These are phyloP conservation scores for Rhegmatorhina hoffmannsi DNA, from an alignment of 2,113 vertebrate species.

Conservation along the genomic window DNA sequence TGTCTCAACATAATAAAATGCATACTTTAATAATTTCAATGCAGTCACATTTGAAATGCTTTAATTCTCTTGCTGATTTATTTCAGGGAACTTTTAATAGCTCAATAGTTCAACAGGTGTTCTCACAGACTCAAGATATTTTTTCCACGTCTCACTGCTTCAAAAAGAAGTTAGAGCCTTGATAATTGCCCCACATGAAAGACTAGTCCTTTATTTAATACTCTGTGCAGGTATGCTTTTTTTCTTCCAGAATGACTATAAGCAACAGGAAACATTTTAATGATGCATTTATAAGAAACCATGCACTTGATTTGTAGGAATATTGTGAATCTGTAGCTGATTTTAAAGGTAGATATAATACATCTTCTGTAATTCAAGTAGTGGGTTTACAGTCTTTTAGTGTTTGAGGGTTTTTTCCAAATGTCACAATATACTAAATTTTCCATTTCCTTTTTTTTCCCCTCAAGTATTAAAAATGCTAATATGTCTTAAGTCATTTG, in stretches of 20 bases:
- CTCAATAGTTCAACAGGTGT: not conserved
- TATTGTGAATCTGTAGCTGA: not conserved
- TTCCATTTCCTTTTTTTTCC: not conserved
- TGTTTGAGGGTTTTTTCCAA: rapidly evolving
- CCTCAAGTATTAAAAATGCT: not conserved
- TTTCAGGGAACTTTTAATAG: not conserved
- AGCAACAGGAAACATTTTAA: conserved; percentile 29
- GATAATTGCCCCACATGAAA: not conserved
- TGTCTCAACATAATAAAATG: not conserved
- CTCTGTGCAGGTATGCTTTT: not conserved
- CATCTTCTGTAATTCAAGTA: not conserved
- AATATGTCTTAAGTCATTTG: not conserved
- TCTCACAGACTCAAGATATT: not conserved
- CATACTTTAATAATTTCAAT: not conserved
- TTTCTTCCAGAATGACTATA: not conserved
- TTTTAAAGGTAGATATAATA: not conserved
- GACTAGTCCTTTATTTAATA: not conserved
- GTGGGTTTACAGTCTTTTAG: not conserved
- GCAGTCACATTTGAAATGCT: not conserved
- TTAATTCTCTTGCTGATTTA: not conserved
- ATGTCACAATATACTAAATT: not conserved
- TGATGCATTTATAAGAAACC: not conserved
- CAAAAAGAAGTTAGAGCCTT: not conserved
- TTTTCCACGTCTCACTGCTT: conserved; percentile 3
- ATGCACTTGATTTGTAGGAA: not conserved